Conservation (phyloP, 1,140 invertebrate genomes). For the Drosophila arawakana region DNA sequence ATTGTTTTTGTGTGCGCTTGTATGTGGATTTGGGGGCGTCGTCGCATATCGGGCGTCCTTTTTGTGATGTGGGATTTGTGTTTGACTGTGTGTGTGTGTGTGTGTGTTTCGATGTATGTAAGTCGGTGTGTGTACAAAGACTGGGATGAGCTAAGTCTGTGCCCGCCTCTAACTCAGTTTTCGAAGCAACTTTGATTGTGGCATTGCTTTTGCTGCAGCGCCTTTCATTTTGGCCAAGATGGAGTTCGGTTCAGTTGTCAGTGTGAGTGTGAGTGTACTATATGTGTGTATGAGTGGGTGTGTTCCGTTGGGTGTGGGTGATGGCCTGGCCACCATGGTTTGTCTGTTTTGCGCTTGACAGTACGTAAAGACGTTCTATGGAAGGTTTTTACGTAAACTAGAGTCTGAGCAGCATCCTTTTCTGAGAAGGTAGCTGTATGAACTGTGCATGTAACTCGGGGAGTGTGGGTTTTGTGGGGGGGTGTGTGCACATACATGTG, state of each 20-base stretch:
- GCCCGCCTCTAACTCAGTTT: conserved; percentile 49
- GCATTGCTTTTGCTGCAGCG: conserved; percentile 65
- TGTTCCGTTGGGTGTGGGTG: conserved; percentile 37
- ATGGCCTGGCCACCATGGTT: conserved; percentile 52
- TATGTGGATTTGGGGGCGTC: conserved; percentile 58
- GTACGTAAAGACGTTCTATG: conserved; percentile 64
- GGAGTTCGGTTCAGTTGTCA: conserved; percentile 67
- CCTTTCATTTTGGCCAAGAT: conserved; percentile 74
- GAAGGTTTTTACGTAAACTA: conserved; percentile 55
- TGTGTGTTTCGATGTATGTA: conserved; percentile 32
- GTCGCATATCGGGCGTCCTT: conserved; percentile 56
- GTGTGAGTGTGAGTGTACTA: conserved; percentile 43
- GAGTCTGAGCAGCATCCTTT: background rate
- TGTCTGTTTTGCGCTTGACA: conserved; percentile 73
- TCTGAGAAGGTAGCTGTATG: conserved; percentile 16
- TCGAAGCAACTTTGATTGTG: conserved; percentile 78
- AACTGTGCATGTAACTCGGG: conserved; percentile 12
- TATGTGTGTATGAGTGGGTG: conserved; percentile 8
- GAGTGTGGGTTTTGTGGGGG: background rate
- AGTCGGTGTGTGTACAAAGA: conserved; percentile 35
- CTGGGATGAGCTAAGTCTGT: conserved; percentile 75
- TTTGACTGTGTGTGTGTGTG: conserved; percentile 22
- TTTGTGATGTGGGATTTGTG: conserved; percentile 55
- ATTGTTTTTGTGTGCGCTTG: conserved; percentile 79
- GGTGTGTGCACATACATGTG: background rate